Evolutionary conservation across 1,140 invertebrate genomes (phyloP).

Genomic region (Drosophila leontia): DNA sequence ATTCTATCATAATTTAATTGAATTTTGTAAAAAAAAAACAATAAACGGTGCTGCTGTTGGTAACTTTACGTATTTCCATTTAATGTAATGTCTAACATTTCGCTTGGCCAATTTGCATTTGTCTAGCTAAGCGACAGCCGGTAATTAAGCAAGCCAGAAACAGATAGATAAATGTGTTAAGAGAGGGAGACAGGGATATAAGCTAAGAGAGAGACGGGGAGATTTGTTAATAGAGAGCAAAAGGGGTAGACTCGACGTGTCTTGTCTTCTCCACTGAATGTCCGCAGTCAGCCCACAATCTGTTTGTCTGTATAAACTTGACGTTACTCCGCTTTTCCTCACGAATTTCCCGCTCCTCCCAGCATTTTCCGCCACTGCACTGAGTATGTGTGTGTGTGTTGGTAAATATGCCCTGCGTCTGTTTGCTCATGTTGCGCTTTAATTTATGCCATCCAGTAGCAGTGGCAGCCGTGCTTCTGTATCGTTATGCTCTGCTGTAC

Average conservation of each 20-base stretch:
- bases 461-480: conserved; percentile 18
- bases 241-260: conserved; percentile 15
- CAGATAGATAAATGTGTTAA: no score
- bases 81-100: conserved; percentile 36
- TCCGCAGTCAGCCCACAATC: conserved; percentile 47
- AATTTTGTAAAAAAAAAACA: background rate
- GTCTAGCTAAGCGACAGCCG: conserved; percentile 34
- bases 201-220: background rate
- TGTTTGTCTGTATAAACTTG: conserved; percentile 43
- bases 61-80: conserved; percentile 10
- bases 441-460: conserved; percentile 70
- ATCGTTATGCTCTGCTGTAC: conserved; percentile 9
- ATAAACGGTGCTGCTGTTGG: background rate
- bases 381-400: conserved; percentile 9
- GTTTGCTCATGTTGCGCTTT: conserved; percentile 60
- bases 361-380: conserved; percentile 15
- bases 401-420: conserved; percentile 45
- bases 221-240: background rate
- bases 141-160: conserved; percentile 27
- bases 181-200: background rate
- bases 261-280: conserved; percentile 39
- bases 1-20: conserved; percentile 11
- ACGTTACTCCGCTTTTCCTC: conserved; percentile 23
- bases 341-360: background rate
- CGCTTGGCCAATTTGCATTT: conserved; percentile 41